Evolutionary conservation across 2,888 invertebrate genomes (phyloP).

Genomic region (Venusia cambrica): DNA sequence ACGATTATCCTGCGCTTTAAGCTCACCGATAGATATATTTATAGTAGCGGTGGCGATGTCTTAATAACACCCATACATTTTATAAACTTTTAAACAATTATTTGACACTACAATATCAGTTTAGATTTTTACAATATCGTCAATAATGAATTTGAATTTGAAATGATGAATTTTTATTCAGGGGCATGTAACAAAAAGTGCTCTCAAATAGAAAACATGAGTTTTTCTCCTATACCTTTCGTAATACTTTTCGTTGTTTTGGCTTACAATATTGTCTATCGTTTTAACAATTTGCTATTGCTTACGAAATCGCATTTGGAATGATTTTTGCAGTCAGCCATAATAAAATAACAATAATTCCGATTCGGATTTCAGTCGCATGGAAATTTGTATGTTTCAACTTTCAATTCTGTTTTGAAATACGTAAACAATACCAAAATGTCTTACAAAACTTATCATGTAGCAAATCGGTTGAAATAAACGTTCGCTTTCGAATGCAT

Average conservation of each 20-base stretch:
- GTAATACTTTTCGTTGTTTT: conserved; percentile 68
- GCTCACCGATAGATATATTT: no score
- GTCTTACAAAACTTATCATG: conserved; percentile 19
- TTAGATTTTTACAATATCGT: no score
- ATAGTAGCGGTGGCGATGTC: no score
- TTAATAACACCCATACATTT: no score
- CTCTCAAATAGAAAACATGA: conserved; percentile 33
- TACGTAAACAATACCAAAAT: conserved; percentile 26
- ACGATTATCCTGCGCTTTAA: no score
- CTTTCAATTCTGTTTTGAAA: no score
- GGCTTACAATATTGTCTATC: conserved; percentile 44
- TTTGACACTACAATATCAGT: conserved; percentile 18
- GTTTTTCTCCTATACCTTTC: conserved; percentile 42
- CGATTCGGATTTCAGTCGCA: no score
- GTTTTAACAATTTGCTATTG: conserved; percentile 24
- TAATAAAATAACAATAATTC: conserved; percentile 3
- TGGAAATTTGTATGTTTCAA: no score
- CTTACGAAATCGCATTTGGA: conserved; percentile 16
- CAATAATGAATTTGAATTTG: no score
- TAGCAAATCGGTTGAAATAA: conserved; percentile 19
- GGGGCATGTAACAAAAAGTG: conserved; percentile 30
- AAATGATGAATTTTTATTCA: no score
- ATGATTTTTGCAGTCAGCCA: conserved; percentile 18
- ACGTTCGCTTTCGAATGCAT: conserved; percentile 57
- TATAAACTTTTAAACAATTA: no score